phyloP scores from a whole-genome alignment of 37 sponge, comb jelly and placozoan species.

The Halichondria panicea region DNA sequence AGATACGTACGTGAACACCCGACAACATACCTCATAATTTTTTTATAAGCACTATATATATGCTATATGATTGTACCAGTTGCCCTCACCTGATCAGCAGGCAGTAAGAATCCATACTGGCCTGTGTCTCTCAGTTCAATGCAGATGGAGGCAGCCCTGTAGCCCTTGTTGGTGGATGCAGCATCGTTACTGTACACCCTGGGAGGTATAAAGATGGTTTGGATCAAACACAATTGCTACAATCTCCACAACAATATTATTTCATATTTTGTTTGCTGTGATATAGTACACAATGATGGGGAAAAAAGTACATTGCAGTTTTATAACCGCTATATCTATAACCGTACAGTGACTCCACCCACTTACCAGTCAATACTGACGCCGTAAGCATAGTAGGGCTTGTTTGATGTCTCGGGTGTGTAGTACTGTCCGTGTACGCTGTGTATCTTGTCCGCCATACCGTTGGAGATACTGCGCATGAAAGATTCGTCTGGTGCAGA shows the following conservation, averaged over 20 bases:
- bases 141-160: conserved; percentile 59
- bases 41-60: too few relatives aligned
- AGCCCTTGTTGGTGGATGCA: conserved; percentile 15
- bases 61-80: too few relatives aligned
- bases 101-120: conserved; percentile 50
- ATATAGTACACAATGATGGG: too few relatives aligned
- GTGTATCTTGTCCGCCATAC: conserved; percentile 18
- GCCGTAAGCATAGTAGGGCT: conserved; percentile 38
- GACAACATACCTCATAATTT: too few relatives aligned
- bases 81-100: conserved; percentile 49
- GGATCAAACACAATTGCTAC: too few relatives aligned
- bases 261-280: too few relatives aligned
- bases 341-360: too few relatives aligned
- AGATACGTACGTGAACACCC: too few relatives aligned
- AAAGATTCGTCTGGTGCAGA: conserved; percentile 24
- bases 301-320: too few relatives aligned
- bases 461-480: neutral
- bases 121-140: conserved; percentile 76
- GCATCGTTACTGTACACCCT: conserved; percentile 70
- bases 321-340: too few relatives aligned
- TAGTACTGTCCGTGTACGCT: conserved; percentile 32
- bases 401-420: conserved; percentile 46
- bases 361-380: conserved; percentile 51
- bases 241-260: too few relatives aligned
- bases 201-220: neutral